Evolutionary conservation across 2,113 vertebrate species (phyloP), one percentile per base, ranked within the genome.

Genomic region (Malurus alboscapulatus): DNA sequence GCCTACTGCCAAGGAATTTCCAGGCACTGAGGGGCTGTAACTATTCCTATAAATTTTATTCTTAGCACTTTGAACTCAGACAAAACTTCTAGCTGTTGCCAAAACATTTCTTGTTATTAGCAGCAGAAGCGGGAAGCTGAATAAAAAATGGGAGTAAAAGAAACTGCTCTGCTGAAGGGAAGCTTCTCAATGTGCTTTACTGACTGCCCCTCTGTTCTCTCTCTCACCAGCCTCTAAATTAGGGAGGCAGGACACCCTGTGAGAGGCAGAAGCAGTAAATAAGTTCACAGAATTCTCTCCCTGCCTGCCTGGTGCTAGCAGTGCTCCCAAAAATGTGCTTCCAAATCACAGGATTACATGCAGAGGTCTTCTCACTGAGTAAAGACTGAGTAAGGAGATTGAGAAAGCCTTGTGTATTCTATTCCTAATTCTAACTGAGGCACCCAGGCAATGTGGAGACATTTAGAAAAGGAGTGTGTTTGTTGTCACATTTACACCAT

Each of bases 1-100:
- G 53, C 50, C 59, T 51, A 47, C 88, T 94, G 74, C 77, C 78
- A 76, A 95, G 87, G 91, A 86, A 92, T 92, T 91, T 91, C 91
- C 93, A 94, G 89, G 84, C 81, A 76, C 50, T 54, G 74, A 67
- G 89, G 67, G 75, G 61, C 84, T 59, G 58, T 87, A 96, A 45
- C 80, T 84, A 6, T 44, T 68, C 68, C 82, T 85, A 85, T 94
- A 80, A 83, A 92, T 94, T 91, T 95, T 90, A 55, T 76, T 88
- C 85, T 90, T 66, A 73, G 79, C 38, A 7, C 32, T 75, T 85
- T 69, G 84, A 85, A 91, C 48, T 81, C 32, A 0, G 80, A 67
- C n/a, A 67, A 71, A 90, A 90, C 40, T 65, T 61, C 57, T 18
- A 45, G 45, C 24, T 93, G 50, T 75, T 92, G 91, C 91, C 94